Evolutionary conservation across 1,140 invertebrate species (phyloP).

Genomic region (Metopolophium dirhodum): DNA sequence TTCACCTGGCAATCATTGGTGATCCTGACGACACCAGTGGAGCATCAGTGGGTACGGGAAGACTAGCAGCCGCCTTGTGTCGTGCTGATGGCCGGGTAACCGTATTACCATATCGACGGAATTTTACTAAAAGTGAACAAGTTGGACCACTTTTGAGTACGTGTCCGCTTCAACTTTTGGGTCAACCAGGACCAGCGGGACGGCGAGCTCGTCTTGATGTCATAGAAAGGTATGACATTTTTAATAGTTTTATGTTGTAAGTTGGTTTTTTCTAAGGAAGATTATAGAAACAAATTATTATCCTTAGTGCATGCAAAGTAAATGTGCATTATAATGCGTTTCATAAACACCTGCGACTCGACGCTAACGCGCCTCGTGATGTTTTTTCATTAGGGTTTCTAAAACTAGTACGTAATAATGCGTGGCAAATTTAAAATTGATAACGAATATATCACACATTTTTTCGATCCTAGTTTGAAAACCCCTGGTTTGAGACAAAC

Average conservation of each 20-base stretch:
- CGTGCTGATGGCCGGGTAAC: background rate
- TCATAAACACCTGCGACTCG: too few species aligned
- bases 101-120: background rate
- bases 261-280: background rate
- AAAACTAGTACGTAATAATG: too few species aligned
- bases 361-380: too few species aligned
- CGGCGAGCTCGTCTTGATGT: constrained; percentile 80
- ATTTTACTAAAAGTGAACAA: constrained; percentile 64
- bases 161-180: background rate
- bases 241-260: background rate
- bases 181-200: constrained; percentile 72
- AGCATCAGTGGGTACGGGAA: background rate
- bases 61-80: background rate
- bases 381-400: too few species aligned
- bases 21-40: background rate
- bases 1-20: constrained; percentile 17
- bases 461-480: too few species aligned
- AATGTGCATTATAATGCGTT: background rate
- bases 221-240: constrained; percentile 76
- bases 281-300: background rate
- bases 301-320: background rate
- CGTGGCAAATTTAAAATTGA: too few species aligned
- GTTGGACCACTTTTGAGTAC: constrained; percentile 66
- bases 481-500: too few species aligned
- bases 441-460: too few species aligned